These are phyloP conservation scores for Heliconius hermathena DNA, from an alignment of 1,140 invertebrate genomes.

Conservation along the genomic window DNA sequence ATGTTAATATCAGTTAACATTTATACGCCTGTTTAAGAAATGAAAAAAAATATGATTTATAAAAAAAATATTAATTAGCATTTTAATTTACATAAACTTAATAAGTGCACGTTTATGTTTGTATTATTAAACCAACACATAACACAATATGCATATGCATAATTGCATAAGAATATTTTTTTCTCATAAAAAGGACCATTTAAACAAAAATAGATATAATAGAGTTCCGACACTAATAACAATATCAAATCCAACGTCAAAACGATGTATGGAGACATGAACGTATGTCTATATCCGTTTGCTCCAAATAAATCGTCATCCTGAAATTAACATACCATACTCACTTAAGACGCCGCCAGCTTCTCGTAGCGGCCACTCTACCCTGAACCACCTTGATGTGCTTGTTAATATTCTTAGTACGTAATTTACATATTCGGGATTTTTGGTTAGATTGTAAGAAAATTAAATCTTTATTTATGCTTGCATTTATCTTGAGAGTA, in stretches of 20 bases:
- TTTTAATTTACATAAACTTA: too few relatives aligned
- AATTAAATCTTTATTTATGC: background rate
- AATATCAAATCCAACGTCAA: conserved; percentile 37
- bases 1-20: too few relatives aligned
- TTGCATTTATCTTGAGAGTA: too few relatives aligned
- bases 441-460: background rate
- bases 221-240: conserved; percentile 25
- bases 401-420: background rate
- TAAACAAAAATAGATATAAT: background rate
- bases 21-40: too few relatives aligned
- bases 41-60: too few relatives aligned
- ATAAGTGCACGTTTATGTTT: too few relatives aligned
- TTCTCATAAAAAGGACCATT: background rate
- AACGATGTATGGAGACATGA: conserved; percentile 30
- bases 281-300: conserved; percentile 42
- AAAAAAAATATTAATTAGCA: too few relatives aligned
- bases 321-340: conserved; percentile 59
- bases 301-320: conserved; percentile 51
- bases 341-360: conserved; percentile 57
- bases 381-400: conserved; percentile 36
- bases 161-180: too few relatives aligned
- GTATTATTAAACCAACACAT: too few relatives aligned
- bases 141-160: too few relatives aligned
- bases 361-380: conserved; percentile 45
- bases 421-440: background rate